A percentile compares a stretch with the other conserved stretches of the same genome.
phyloP scores from a whole-genome alignment of 2,113 vertebrate species.

The Cinclus mexicanus region DNA sequence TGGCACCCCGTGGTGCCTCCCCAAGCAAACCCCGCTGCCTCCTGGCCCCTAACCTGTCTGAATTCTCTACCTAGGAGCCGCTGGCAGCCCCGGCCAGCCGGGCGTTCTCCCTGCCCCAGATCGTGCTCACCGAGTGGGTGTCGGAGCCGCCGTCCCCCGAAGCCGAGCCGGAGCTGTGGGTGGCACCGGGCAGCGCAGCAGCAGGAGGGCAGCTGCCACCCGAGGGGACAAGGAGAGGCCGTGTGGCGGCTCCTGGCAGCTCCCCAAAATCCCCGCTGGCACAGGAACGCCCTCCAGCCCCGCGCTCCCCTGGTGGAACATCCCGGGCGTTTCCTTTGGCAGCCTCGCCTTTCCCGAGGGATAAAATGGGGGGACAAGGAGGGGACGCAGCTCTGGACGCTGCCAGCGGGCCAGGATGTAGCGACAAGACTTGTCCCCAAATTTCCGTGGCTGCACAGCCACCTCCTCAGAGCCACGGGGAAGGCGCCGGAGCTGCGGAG shows the following conservation, averaged over 20 bases:
- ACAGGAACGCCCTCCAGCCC: background rate
- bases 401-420: background rate
- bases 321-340: conserved; percentile 23
- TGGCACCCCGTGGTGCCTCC: background rate
- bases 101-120: conserved; percentile 79
- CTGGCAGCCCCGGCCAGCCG: conserved; percentile 28
- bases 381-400: background rate
- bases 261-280: background rate
- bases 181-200: background rate
- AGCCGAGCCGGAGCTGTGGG: conserved; percentile 9
- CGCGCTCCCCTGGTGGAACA: fast-evolving
- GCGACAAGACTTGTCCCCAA: background rate
- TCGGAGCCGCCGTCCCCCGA: conserved; percentile 70
- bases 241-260: background rate
- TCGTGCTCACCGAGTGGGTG: conserved; percentile 82
- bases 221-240: background rate
- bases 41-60: conserved; percentile 28
- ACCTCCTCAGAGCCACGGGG: conserved; percentile 19
- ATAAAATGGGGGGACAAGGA: background rate
- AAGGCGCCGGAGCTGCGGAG: conserved; percentile 30
- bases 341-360: conserved; percentile 31
- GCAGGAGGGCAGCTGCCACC: background rate
- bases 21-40: background rate
- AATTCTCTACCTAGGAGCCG: conserved; percentile 58
- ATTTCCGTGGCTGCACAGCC: background rate